phyloP scores from a whole-genome alignment of 2,797 vertebrate genomes.

The Brachyrhaphis roseni region DNA sequence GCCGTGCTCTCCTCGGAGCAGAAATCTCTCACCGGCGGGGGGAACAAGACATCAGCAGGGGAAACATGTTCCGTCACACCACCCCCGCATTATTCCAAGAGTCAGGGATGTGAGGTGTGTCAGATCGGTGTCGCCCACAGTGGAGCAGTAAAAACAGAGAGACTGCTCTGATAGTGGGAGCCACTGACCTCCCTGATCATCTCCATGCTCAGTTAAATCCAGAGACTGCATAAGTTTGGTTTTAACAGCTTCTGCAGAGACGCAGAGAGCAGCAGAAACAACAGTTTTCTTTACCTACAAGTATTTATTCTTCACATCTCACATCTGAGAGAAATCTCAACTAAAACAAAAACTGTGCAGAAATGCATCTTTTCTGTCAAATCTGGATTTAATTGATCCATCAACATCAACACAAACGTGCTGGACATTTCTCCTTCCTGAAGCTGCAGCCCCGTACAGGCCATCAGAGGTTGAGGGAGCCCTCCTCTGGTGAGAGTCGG shows the following conservation, averaged over 20 bases:
- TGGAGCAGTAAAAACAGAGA: constrained; percentile 42
- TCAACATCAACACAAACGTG: constrained; percentile 40
- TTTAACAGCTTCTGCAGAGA: constrained; percentile 20
- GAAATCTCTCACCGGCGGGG: constrained; percentile 35
- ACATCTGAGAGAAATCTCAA: neutral
- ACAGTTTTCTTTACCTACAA: neutral
- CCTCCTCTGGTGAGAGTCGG: constrained; percentile 84
- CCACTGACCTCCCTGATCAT: constrained; percentile 43
- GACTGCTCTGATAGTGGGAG: constrained; percentile 29
- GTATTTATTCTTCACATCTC: constrained; percentile 4
- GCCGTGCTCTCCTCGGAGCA: constrained; percentile 49
- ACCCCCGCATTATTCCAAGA: constrained; percentile 41
- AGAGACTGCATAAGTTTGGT: neutral
- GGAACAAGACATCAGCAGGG: constrained; percentile 54
- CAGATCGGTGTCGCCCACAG: constrained; percentile 48
- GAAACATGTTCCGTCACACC: constrained; percentile 60
- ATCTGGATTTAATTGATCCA: constrained; percentile 30
- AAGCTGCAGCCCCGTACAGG: constrained; percentile 12
- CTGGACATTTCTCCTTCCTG: constrained; percentile 33
- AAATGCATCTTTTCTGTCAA: constrained; percentile 10
- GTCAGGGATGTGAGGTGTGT: constrained; percentile 63
- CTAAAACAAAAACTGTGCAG: neutral
- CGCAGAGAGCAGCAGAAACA: constrained; percentile 5
- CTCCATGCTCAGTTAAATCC: constrained; percentile 26
- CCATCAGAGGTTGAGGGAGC: constrained; percentile 79